Conservation (phyloP, 1,140 invertebrate species). For the Drosophila orena region DNA sequence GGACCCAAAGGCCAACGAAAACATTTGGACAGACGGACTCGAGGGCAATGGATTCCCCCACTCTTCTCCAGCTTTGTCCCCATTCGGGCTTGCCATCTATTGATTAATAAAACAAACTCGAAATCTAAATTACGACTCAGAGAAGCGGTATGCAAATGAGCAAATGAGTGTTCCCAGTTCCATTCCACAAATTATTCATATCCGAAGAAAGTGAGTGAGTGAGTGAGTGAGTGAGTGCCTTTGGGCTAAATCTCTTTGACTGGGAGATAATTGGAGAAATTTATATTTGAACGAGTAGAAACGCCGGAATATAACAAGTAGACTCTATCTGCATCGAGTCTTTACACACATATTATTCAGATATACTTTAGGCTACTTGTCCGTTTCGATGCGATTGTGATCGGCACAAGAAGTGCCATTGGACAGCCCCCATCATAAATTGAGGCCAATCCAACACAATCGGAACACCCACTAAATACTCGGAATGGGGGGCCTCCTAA, state of each 20-base stretch:
- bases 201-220: slow-evolving; percentile 39
- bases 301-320: too few relatives aligned
- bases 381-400: neutral
- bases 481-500: slow-evolving; percentile 5
- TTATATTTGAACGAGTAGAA: slow-evolving; percentile 5
- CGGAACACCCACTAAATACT: slow-evolving; percentile 66
- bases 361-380: neutral
- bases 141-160: slow-evolving; percentile 53
- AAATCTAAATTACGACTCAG: slow-evolving; percentile 50
- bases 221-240: slow-evolving; percentile 28
- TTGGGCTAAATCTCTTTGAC: neutral
- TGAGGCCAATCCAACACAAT: slow-evolving; percentile 5
- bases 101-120: slow-evolving; percentile 61
- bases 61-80: slow-evolving; percentile 13
- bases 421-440: slow-evolving; percentile 19
- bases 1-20: slow-evolving; percentile 68
- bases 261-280: slow-evolving; percentile 24
- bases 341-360: neutral
- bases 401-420: slow-evolving; percentile 39
- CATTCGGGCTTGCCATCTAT: slow-evolving; percentile 23
- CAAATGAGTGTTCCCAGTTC: slow-evolving; percentile 26
- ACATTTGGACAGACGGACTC: slow-evolving; percentile 67
- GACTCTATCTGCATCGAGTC: too few relatives aligned
- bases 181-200: slow-evolving; percentile 12
- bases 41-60: slow-evolving; percentile 41